Evolutionary conservation across 2,797 vertebrate species (phyloP).

Genomic region (Nyctibius grandis): DNA sequence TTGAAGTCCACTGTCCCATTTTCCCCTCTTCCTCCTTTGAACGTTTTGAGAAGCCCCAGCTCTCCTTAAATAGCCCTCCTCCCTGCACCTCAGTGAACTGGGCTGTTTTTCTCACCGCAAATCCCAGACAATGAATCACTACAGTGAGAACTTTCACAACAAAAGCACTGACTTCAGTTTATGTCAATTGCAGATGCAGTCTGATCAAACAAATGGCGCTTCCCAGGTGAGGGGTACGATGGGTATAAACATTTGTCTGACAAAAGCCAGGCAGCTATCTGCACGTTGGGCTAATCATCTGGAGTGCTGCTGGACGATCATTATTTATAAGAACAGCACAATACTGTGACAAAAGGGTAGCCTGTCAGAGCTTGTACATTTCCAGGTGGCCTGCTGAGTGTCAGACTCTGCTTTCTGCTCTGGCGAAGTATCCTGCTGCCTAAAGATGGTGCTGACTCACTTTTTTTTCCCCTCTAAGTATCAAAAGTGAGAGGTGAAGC

Average conservation of each 20-base stretch:
- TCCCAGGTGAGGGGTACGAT: neutral
- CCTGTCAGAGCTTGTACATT: neutral
- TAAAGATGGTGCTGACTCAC: neutral
- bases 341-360: neutral
- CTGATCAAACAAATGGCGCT: neutral
- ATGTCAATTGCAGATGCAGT: neutral
- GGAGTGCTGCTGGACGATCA: neutral
- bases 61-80: neutral
- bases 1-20: neutral
- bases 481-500: neutral
- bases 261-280: neutral
- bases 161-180: neutral
- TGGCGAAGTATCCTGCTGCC: neutral
- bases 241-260: neutral
- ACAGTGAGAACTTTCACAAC: neutral
- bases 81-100: neutral
- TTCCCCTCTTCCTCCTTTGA: neutral
- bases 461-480: neutral
- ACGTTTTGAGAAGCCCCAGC: neutral
- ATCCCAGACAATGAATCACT: neutral
- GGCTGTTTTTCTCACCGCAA: neutral
- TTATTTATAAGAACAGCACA: neutral
- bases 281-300: neutral
- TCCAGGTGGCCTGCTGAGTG: neutral
- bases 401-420: neutral